These are phyloP conservation scores for Leptopilina clavipes DNA, from an alignment of 1,140 invertebrate genomes.

Conservation along the genomic window DNA sequence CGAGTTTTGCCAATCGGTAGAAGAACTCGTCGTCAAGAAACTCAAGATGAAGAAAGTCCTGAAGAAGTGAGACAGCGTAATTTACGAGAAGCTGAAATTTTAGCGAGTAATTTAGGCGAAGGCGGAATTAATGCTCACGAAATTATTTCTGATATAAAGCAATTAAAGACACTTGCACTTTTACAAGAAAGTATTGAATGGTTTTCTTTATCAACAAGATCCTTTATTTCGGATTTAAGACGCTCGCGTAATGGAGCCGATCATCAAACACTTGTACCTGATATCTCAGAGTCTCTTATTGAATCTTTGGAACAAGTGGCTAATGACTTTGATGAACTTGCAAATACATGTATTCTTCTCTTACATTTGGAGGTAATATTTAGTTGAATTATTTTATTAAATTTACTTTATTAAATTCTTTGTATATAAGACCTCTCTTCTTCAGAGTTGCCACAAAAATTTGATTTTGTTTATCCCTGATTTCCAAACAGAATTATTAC, in stretches of 20 bases:
- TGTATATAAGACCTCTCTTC: too few species aligned
- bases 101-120: conserved; percentile 91
- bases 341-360: conserved; percentile 92
- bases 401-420: too few species aligned
- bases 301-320: conserved; percentile 77
- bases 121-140: conserved; percentile 89
- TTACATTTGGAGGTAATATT: conserved; percentile 89
- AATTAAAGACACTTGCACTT: conserved; percentile 88
- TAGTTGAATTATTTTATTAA: too few species aligned
- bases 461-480: too few species aligned
- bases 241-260: conserved; percentile 56
- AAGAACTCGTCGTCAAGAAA: conserved; percentile 73
- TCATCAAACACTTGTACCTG: conserved; percentile 65
- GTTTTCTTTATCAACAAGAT: conserved; percentile 63
- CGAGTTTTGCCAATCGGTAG: conserved; percentile 33
- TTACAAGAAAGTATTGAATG: conserved; percentile 93
- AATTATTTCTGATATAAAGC: conserved; percentile 86
- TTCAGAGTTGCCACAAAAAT: too few species aligned
- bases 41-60: conserved; percentile 81
- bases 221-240: conserved; percentile 58
- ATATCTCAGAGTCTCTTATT: conserved; percentile 61
- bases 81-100: conserved; percentile 91
- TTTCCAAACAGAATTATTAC: too few species aligned
- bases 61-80: conserved; percentile 88
- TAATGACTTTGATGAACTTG: conserved; percentile 89